Percentiles rank a stretch among this genome's conserved stretches.
phyloP scores from a whole-genome alignment of 1,140 invertebrate genomes.

The Diachasmimorpha longicaudata region DNA sequence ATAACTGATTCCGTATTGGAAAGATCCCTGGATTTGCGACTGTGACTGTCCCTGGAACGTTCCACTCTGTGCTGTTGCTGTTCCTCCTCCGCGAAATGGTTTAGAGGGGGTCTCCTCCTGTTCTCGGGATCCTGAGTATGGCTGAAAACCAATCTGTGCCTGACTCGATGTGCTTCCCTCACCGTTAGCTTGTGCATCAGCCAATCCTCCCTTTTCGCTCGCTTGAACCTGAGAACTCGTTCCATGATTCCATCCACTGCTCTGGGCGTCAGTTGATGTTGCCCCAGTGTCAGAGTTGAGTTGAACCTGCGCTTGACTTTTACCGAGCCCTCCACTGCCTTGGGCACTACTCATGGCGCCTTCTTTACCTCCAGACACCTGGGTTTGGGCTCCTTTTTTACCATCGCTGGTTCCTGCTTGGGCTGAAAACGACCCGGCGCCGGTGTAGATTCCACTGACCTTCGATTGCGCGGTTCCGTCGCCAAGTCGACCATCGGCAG shows the following conservation, averaged over 20 bases:
- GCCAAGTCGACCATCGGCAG: slow-evolving; percentile 75
- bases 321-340: slow-evolving; percentile 73
- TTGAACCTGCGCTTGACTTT: slow-evolving; percentile 80
- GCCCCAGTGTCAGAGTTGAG: slow-evolving; percentile 74
- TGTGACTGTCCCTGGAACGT: slow-evolving; percentile 77
- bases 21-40: slow-evolving; percentile 79
- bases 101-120: slow-evolving; percentile 59
- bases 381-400: slow-evolving; percentile 73
- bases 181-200: slow-evolving; percentile 82
- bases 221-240: slow-evolving; percentile 80
- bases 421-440: slow-evolving; percentile 78
- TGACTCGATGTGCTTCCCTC: slow-evolving; percentile 83
- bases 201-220: slow-evolving; percentile 78
- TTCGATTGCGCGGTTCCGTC: slow-evolving; percentile 78
- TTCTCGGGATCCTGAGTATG: slow-evolving; percentile 66
- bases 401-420: slow-evolving; percentile 80
- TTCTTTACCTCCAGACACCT: slow-evolving; percentile 76
- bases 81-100: slow-evolving; percentile 76
- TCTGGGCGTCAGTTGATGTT: slow-evolving; percentile 76
- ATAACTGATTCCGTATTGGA: slow-evolving; percentile 79
- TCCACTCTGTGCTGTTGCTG: slow-evolving; percentile 78
- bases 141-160: slow-evolving; percentile 84
- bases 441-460: slow-evolving; percentile 78
- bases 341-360: slow-evolving; percentile 77
- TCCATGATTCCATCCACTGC: slow-evolving; percentile 74